Conservation (phyloP, 2,888 invertebrate genomes). For the Acronicta alni region DNA sequence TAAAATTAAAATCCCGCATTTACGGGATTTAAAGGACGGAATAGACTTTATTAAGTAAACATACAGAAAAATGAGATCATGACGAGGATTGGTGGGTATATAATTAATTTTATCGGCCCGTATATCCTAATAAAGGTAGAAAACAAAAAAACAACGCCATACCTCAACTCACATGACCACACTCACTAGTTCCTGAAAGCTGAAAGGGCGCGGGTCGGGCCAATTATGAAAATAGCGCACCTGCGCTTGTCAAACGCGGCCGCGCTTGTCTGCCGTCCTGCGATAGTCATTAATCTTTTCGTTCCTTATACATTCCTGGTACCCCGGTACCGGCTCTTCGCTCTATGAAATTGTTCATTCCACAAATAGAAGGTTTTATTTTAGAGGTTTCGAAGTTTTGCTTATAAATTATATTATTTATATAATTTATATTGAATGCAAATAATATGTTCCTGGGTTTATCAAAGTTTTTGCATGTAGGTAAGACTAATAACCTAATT, state of each 20-base stretch:
- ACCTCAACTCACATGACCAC: conserved; percentile 57
- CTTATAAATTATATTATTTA: background rate
- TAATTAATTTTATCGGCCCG: too few species aligned
- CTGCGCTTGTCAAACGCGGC: conserved; percentile 88
- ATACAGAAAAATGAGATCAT: too few species aligned
- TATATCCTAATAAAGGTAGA: background rate
- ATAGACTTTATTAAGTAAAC: too few species aligned
- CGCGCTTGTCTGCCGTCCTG: conserved; percentile 82
- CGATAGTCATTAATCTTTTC: conserved; percentile 84
- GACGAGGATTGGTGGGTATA: too few species aligned
- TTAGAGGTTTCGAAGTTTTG: conserved; percentile 38
- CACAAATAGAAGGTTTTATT: conserved; percentile 61
- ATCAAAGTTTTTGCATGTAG: too few species aligned
- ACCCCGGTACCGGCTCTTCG: conserved; percentile 64
- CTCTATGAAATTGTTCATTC: conserved; percentile 62
- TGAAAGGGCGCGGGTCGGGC: conserved; percentile 86
- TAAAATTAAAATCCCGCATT: too few species aligned
- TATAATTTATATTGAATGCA: background rate
- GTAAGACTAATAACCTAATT: too few species aligned
- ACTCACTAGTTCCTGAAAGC: conserved; percentile 74
- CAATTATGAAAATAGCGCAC: conserved; percentile 89
- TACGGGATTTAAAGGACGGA: too few species aligned
- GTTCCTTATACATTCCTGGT: conserved; percentile 85
- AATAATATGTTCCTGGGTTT: background rate
- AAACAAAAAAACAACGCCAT: conserved; percentile 36